Percentiles rank a stretch among this genome's conserved stretches.
Evolutionary conservation across 2,888 invertebrate species (phyloP).

Genomic region (Branchipolynoe longqiensis): DNA sequence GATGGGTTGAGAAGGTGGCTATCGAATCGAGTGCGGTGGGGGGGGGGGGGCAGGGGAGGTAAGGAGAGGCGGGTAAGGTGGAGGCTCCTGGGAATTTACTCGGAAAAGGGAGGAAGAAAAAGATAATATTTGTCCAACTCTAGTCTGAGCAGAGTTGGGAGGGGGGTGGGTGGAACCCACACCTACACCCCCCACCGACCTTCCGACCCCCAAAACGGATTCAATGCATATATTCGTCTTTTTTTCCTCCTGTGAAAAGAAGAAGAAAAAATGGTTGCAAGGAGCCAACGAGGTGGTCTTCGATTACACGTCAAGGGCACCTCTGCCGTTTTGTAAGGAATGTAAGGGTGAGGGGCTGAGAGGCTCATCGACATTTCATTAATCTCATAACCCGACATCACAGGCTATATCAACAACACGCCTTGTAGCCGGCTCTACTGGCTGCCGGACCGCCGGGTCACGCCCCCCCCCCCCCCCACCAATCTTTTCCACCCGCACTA

Average conservation of each 20-base stretch:
- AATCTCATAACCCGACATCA: slow-evolving; percentile 50
- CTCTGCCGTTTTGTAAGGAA: not conserved
- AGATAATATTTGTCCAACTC: slow-evolving; percentile 46
- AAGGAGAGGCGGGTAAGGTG: not conserved
- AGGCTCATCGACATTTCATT: slow-evolving; percentile 50
- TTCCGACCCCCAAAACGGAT: slow-evolving; percentile 2
- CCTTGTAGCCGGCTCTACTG: not conserved
- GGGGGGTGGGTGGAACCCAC: too few species aligned
- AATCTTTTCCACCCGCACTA: too few species aligned
- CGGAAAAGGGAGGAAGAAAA: slow-evolving; percentile 20
- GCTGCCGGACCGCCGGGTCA: too few species aligned
- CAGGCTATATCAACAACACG: slow-evolving; percentile 9
- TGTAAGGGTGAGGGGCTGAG: not conserved
- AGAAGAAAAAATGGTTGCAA: not conserved
- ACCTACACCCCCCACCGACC: too few species aligned
- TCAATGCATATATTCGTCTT: slow-evolving; percentile 18
- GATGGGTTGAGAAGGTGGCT: too few species aligned
- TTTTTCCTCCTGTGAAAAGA: too few species aligned
- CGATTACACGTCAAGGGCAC: slow-evolving; percentile 46
- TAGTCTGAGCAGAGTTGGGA: slow-evolving; percentile 20
- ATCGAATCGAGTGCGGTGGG: too few species aligned
- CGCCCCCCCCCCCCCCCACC: too few species aligned
- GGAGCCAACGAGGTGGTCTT: not conserved
- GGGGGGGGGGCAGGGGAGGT: too few species aligned
- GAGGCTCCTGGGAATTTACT: slow-evolving; percentile 10